Base-by-base conservation (phyloP, 1,140 invertebrate species). In the Lepidurus apus region DNA sequence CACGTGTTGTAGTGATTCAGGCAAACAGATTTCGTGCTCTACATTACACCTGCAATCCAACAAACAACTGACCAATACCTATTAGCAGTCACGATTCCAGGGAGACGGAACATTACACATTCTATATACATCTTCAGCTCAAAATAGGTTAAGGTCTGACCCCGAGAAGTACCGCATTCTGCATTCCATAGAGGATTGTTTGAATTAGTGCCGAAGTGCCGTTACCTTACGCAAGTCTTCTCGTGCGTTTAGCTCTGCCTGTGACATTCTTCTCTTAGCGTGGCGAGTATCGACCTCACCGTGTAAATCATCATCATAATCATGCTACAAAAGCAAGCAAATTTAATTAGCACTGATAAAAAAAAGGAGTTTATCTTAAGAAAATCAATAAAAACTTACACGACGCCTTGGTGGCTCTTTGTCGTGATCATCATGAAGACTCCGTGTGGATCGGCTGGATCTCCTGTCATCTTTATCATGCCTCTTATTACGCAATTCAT, bases 221-320 rank as follows among this genome's bases (percentile, higher is more conserved):
- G 43, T 42, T 73, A 24, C 79, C 13, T 76, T 11, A 74, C 80
- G 1, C 75, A 76, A 74, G 76, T 76, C 17, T 65, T 79, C 76
- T 74, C 73, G 21, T 74, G 78, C 73, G 45, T 26, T 43, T 42
- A 42, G 34, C 73, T 78, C 42, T 10, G n/a, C 26, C 17, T n/a
- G 42, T 24, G n/a, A n/a, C 78, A 76, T 44, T 79, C 80, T 34
- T 77, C 76, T 43, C 42, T 79, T 80, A 21, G 77, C 81, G 43
- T 82, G 79, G 26, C 80, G 80, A 21, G 81, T 80, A 45, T 82
- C 80, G 24, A 77, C 80, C 1, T 76, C 79, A 7, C 47, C 80
- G 42, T 79, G 73, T 10, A 53, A 77, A 6, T 80, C 82, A n/a
- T 80, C 79, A 26, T 79, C 79, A 75, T 81, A 77, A 74, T 79